Evolutionary conservation across 92 coral and sea anemone species (phyloP).

Genomic region (Micromussa lordhowensis): DNA sequence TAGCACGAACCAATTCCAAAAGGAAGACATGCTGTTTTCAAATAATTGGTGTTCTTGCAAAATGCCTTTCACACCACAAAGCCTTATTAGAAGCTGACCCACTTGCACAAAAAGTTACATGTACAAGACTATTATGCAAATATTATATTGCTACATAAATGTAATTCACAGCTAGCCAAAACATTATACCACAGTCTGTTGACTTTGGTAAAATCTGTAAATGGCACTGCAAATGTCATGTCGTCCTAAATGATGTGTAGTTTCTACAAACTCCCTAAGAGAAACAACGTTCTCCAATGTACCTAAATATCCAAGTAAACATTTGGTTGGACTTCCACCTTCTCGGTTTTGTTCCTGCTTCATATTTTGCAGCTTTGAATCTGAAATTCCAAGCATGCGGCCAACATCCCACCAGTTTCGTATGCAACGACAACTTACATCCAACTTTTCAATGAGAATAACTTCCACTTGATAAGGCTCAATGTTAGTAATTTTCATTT

Average conservation of each 20-base stretch:
- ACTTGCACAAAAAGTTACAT: no score
- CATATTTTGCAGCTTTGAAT: background rate
- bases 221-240: slow-evolving; percentile 18
- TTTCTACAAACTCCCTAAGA: background rate
- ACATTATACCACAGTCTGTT: background rate
- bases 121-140: no score
- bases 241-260: background rate
- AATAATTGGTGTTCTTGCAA: no score
- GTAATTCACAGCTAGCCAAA: background rate
- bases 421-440: background rate
- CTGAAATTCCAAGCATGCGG: background rate
- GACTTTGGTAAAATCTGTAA: background rate
- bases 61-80: no score
- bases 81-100: no score
- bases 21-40: no score
- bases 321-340: slow-evolving; percentile 27
- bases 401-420: slow-evolving; percentile 41
- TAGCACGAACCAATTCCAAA: no score
- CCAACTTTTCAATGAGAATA: background rate
- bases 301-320: background rate
- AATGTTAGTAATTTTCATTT: background rate
- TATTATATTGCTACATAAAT: no score
- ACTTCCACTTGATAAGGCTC: background rate
- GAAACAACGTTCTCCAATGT: background rate
- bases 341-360: background rate